Conservation (phyloP, 2,888 invertebrate genomes). For the Microplitis deprimator region DNA sequence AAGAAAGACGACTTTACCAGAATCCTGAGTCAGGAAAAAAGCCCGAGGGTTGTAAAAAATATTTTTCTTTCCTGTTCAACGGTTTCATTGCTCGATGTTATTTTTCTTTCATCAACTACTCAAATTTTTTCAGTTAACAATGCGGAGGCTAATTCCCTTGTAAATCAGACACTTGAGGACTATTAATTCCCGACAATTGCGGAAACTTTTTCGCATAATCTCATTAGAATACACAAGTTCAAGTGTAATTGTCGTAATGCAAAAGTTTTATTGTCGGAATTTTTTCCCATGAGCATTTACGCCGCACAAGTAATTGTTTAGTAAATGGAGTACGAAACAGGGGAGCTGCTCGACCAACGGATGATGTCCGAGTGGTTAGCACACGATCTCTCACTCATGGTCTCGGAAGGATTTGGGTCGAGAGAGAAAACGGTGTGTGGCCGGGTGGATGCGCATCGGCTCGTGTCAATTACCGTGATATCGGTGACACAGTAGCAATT, state of each 20-base stretch:
- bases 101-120: slow-evolving; percentile 20
- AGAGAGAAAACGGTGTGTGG: slow-evolving; percentile 15
- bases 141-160: background rate
- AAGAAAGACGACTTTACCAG: background rate
- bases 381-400: slow-evolving; percentile 1
- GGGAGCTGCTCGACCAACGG: background rate
- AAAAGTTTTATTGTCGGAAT: too few relatives aligned
- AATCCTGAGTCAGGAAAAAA: slow-evolving; percentile 28
- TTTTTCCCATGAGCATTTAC: slow-evolving; percentile 12
- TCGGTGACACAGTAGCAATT: slow-evolving; percentile 31
- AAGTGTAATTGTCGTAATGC: too few relatives aligned
- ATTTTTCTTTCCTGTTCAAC: slow-evolving; percentile 19
- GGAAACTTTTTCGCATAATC: background rate
- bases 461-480: slow-evolving; percentile 32
- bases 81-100: slow-evolving; percentile 17
- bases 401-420: slow-evolving; percentile 19
- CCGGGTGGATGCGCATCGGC: slow-evolving; percentile 10
- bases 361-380: slow-evolving; percentile 10
- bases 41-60: slow-evolving; percentile 12
- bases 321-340: slow-evolving; percentile 17
- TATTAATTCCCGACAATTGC: background rate
- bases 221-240: too few relatives aligned
- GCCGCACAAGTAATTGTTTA: background rate
- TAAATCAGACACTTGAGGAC: background rate
- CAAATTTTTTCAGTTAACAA: background rate